A percentile compares a stretch with the other conserved stretches of the same genome.
These are phyloP conservation scores for Pyrgilauda ruficollis DNA, from an alignment of 2,113 vertebrate genomes.

Conservation along the genomic window DNA sequence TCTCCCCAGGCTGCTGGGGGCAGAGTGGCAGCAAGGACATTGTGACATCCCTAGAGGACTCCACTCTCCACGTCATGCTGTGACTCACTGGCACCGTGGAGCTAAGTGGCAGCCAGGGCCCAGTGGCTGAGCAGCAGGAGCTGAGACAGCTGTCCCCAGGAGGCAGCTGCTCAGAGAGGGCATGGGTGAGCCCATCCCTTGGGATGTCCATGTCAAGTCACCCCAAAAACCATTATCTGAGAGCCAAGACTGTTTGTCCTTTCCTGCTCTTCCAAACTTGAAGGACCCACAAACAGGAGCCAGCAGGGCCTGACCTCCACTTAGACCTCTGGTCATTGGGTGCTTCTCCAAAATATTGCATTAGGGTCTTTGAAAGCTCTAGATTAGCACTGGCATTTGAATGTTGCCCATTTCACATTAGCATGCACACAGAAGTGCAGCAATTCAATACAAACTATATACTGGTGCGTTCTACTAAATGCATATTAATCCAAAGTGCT, in stretches of 20 bases:
- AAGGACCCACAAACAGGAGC: not conserved
- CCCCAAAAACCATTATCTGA: not conserved
- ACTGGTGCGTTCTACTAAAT: not conserved
- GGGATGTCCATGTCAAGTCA: not conserved
- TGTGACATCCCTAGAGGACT: not conserved
- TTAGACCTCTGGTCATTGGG: not conserved
- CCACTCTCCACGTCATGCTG: fast-evolving
- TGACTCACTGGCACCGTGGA: not conserved
- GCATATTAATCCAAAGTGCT: not conserved
- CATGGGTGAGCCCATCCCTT: fast-evolving
- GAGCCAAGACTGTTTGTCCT: not conserved
- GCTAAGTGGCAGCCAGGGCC: not conserved
- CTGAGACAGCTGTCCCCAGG: not conserved
- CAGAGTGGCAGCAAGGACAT: not conserved
- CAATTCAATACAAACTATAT: not conserved
- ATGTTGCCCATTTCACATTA: not conserved
- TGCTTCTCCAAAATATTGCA: not conserved
- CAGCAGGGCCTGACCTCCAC: not conserved
- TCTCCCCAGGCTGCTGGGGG: fast-evolving
- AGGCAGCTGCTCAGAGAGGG: not conserved
- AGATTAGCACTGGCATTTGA: not conserved
- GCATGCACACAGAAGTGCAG: not conserved
- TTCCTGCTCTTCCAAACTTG: not conserved
- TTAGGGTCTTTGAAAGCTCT: not conserved
- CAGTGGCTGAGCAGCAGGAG: fast-evolving